Conservation (phyloP, 92 coral and sea anemone genomes). For the Epizoanthus scotinus region DNA sequence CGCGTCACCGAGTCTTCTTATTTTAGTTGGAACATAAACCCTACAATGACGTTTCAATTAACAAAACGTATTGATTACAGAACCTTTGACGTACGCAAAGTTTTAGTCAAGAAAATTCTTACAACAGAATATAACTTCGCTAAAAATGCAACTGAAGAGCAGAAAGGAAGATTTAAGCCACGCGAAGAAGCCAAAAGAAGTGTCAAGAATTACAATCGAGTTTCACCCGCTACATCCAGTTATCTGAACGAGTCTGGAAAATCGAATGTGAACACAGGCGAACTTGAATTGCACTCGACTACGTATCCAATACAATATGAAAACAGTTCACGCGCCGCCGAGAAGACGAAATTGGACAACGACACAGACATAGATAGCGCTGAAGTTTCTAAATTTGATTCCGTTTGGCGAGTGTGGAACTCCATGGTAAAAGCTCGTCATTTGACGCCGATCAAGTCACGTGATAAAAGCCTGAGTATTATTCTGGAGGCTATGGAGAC, state of each 20-base stretch:
- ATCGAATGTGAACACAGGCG: too few species aligned
- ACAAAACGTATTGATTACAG: background rate
- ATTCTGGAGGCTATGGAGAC: constrained; percentile 79
- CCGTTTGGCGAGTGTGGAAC: constrained; percentile 88
- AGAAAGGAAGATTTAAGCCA: constrained; percentile 7
- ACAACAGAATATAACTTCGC: background rate
- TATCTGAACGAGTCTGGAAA: too few species aligned
- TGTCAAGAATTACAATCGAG: too few species aligned
- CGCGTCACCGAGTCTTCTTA: background rate
- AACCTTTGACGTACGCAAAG: constrained; percentile 3
- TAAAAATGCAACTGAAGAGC: background rate
- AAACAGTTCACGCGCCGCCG: background rate
- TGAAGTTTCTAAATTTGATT: constrained; percentile 56
- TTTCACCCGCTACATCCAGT: too few species aligned
- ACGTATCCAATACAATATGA: background rate
- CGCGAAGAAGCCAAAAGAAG: background rate
- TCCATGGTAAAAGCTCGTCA: constrained; percentile 75
- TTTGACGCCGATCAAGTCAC: constrained; percentile 52
- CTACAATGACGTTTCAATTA: background rate
- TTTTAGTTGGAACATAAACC: background rate
- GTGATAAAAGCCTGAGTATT: constrained; percentile 51
- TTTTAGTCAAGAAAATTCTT: background rate
- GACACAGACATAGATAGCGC: background rate
- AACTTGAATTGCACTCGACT: too few species aligned
- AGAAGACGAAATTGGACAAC: background rate